Conservation (phyloP, 2,888 invertebrate genomes). For the Drosophila pullipes region DNA sequence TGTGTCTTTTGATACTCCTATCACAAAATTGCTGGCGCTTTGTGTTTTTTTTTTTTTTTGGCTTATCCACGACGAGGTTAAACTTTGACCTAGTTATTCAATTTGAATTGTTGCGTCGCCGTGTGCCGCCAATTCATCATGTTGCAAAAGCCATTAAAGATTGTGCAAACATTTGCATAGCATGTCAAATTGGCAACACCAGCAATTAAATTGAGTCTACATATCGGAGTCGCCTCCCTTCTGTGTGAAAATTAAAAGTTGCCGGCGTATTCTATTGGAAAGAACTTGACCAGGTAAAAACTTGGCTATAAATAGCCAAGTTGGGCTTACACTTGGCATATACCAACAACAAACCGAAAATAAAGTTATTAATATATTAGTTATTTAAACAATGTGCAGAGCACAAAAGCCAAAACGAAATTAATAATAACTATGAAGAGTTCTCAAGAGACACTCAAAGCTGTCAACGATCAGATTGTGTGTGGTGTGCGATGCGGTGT, state of each 20-base stretch:
- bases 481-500: neutral
- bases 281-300: slow-evolving; percentile 37
- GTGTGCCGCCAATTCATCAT: slow-evolving; percentile 55
- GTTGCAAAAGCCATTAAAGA: slow-evolving; percentile 45
- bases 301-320: slow-evolving; percentile 44
- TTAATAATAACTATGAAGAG: slow-evolving; percentile 43
- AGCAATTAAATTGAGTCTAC: slow-evolving; percentile 29
- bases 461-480: slow-evolving; percentile 46
- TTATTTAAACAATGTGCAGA: slow-evolving; percentile 42
- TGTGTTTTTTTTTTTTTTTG: neutral
- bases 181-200: slow-evolving; percentile 7
- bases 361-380: slow-evolving; percentile 54
- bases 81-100: slow-evolving; percentile 66
- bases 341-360: slow-evolving; percentile 28
- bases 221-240: slow-evolving; percentile 25
- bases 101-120: slow-evolving; percentile 45
- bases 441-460: slow-evolving; percentile 44
- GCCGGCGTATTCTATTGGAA: slow-evolving; percentile 6
- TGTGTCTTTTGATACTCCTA: slow-evolving; percentile 34
- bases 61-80: slow-evolving; percentile 52
- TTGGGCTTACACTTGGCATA: slow-evolving; percentile 24
- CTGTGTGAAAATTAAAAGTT: slow-evolving; percentile 37
- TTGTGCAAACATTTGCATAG: slow-evolving; percentile 60
- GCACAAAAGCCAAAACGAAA: slow-evolving; percentile 19
- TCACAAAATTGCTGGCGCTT: slow-evolving; percentile 40